phyloP scores from a whole-genome alignment of 1,140 invertebrate genomes.

The Cyclina sinensis region DNA sequence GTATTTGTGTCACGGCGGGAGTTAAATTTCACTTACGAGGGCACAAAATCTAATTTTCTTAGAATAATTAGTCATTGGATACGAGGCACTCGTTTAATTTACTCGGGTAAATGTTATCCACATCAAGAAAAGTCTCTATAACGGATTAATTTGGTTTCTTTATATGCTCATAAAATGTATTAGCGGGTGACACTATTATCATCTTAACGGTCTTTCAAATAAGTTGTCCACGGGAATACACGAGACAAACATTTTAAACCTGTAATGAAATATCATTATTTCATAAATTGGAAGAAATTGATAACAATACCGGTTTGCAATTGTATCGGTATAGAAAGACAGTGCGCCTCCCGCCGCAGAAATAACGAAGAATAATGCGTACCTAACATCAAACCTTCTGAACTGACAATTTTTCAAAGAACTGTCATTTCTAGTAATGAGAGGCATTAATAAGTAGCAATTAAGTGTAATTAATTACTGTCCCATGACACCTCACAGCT shows the following conservation, averaged over 20 bases:
- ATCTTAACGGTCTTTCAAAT: neutral
- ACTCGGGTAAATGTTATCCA: conserved; percentile 45
- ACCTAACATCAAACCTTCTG: conserved; percentile 4
- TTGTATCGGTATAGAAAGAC: conserved; percentile 19
- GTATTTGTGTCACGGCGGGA: conserved; percentile 44
- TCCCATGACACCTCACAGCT: neutral
- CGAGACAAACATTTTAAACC: conserved; percentile 18
- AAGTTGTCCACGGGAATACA: conserved; percentile 5
- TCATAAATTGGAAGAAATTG: conserved; percentile 47
- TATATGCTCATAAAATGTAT: conserved; percentile 44
- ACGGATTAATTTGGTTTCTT: conserved; percentile 49
- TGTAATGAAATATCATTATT: conserved; percentile 36
- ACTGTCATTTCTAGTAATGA: conserved; percentile 31
- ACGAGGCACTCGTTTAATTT: conserved; percentile 41
- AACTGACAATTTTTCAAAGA: conserved; percentile 25
- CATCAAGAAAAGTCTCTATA: conserved; percentile 31
- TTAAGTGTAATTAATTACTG: conserved; percentile 29
- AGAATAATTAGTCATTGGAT: conserved; percentile 55
- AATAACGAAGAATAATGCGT: conserved; percentile 45
- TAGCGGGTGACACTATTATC: conserved; percentile 32
- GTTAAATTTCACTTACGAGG: conserved; percentile 47
- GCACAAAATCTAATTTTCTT: conserved; percentile 48
- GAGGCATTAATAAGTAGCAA: conserved; percentile 24
- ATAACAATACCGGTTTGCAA: conserved; percentile 22
- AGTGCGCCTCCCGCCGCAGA: neutral